Evolutionary conservation across 2,888 invertebrate genomes (phyloP), one percentile per base, ranked within the genome.

Genomic region (Ophion costatus): DNA sequence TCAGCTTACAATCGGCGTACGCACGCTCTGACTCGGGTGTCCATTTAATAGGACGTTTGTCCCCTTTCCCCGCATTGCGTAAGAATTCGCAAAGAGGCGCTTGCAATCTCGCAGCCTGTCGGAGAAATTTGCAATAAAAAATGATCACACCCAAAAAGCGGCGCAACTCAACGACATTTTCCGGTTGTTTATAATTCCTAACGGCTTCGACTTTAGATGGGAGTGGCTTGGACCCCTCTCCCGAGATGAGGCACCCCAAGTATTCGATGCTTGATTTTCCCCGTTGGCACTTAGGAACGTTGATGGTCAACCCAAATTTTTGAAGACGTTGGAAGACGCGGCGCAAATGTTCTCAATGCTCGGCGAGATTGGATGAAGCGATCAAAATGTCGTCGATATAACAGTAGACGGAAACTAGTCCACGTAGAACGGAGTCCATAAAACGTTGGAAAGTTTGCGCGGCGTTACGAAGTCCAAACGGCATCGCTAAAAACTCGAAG

Each of bases 51-150:
- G 57, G 56, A 7, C 29, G 24, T 10, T 56, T 70, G n/a, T 70
- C 70, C 17, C n/a, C 51, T 9, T 70, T 70, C 1, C 56, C 56
- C 2, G 42, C 20, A 11, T 24, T 24, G 17, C 7, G 1, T 3
- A 71, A 73, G 51, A 87, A 87, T 42, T 89, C 89, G 69, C 92
- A 88, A 1, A 94, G 86, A 3, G 92, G 92, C 0, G 91, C 91
- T 86, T 93, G 93, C 2, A 86, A 75, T 24, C 87, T 17, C 1
- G 93, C 92, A 0, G 93, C 91, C 2, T 90, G 77, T 5, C 91
- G 91, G 0, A 94, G 84, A 82, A 90, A 93, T 4, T 91, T 77
- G 5, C 93, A 77, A 64, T 93, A 93, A 87, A 92, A 93, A 82
- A 92, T 94, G 0, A 92, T 11, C 89, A 92, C 91, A 0, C 92